phyloP scores from a whole-genome alignment of 2,113 vertebrate species.

The Pionites leucogaster region DNA sequence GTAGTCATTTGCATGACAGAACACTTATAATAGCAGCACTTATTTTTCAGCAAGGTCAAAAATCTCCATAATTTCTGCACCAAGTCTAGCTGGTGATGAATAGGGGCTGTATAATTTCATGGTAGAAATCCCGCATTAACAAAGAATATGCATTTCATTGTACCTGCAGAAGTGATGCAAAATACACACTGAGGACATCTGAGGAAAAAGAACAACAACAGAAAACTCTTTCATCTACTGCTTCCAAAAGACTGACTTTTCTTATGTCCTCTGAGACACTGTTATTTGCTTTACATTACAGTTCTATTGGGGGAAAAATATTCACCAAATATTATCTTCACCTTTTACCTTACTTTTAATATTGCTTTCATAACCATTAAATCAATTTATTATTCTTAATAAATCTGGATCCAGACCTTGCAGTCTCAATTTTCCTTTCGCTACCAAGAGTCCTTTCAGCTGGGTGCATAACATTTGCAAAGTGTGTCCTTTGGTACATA shows the following conservation, averaged over 20 bases:
- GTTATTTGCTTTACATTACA: background rate
- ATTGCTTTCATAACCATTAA: background rate
- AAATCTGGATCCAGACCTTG: background rate
- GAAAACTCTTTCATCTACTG: background rate
- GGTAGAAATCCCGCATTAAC: background rate
- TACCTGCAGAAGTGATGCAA: background rate
- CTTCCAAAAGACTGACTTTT: background rate
- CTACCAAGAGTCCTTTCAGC: background rate
- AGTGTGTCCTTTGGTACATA: background rate
- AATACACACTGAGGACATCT: background rate
- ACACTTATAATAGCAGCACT: background rate
- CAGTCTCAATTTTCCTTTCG: background rate
- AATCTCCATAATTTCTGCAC: background rate
- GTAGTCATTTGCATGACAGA: slow-evolving; percentile 13
- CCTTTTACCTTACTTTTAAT: background rate
- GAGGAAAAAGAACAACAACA: background rate
- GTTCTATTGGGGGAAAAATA: background rate
- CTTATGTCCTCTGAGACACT: background rate
- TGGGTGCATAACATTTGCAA: background rate
- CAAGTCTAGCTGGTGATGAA: background rate
- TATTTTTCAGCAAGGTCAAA: slow-evolving; percentile 30
- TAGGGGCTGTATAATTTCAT: background rate
- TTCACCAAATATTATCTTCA: background rate
- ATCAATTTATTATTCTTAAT: background rate
- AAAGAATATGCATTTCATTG: background rate